These are phyloP conservation scores for Cataglyphis albicans DNA, from an alignment of 2,888 invertebrate genomes.

Conservation along the genomic window DNA sequence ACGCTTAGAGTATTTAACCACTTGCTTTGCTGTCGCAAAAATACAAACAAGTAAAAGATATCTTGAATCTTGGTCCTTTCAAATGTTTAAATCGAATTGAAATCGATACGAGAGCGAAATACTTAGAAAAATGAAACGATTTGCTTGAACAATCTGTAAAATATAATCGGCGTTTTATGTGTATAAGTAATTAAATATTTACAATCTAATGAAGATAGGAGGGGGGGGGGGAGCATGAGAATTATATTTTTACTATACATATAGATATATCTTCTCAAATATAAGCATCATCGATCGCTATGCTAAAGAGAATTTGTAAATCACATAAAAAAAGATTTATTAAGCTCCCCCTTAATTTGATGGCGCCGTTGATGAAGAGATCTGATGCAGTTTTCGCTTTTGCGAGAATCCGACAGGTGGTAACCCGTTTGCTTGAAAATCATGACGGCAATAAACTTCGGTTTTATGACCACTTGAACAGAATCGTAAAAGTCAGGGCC, in stretches of 20 bases:
- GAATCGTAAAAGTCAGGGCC: slow-evolving; percentile 88
- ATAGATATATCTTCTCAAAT: not conserved
- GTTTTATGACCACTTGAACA: slow-evolving; percentile 88
- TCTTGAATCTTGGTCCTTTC: not conserved
- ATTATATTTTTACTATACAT: not conserved
- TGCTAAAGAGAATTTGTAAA: slow-evolving; percentile 28
- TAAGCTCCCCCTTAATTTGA: slow-evolving; percentile 56
- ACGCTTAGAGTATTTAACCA: slow-evolving; percentile 77
- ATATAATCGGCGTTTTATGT: not conserved
- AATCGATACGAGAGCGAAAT: not conserved
- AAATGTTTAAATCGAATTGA: not conserved
- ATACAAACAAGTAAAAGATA: not conserved
- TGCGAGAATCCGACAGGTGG: slow-evolving; percentile 85
- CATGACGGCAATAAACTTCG: slow-evolving; percentile 87
- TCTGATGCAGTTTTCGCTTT: slow-evolving; percentile 79
- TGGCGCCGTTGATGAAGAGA: slow-evolving; percentile 69
- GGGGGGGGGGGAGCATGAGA: not conserved
- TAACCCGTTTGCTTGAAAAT: slow-evolving; percentile 86
- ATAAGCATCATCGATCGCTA: not conserved
- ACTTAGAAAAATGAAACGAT: not conserved
- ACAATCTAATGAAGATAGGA: no score
- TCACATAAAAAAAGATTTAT: slow-evolving; percentile 38
- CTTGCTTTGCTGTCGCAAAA: slow-evolving; percentile 64
- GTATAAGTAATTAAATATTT: not conserved
- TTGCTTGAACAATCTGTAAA: not conserved